Base-by-base conservation (phyloP, 2,888 invertebrate genomes). In the Lycaena phlaeas region DNA sequence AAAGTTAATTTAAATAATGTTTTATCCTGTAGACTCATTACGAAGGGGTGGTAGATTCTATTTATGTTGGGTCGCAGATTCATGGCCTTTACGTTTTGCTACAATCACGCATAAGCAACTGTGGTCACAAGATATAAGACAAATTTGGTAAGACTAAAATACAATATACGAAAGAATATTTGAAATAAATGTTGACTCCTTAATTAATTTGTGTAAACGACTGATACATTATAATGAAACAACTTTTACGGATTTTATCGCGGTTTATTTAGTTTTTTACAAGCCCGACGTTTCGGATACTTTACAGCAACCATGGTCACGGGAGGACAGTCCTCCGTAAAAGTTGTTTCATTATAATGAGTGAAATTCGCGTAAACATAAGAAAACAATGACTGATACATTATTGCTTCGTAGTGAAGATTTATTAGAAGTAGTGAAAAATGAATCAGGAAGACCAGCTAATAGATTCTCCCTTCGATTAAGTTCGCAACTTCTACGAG, bases 1-100 rank as follows among this genome's bases (percentile, higher is more conserved):
- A n/a, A n/a, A 14, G 11, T 6, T 11, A 15, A 7, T 17, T 4
- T 5, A 9, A 12, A 9, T 27, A 22, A 12, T 82, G 82, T 82
- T 82, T 72, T 82, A 72, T 54, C 77, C 76, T 0, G 68, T 57
- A 2, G 68, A 73, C 27, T 73, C 73, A 1, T 56, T 82, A 31
- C 73, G 63, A 51, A 62, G 64, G 46, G 82, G 82, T 7, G 82
- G 82, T 14, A 67, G 68, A 49, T 82, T 82, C 61, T 73, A 82
- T 55, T 57, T 78, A 40, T 77, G 77, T 48, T 82, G 82, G 82
- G 66, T 82, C 4, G 82, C 81, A 15, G 82, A 82, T 55, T 77
- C 79, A 11, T 81, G 79, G 79, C 81, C 82, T 2, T 46, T 68
- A 18, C 64, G 72, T 40, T 82, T 82, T 64, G 68, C 71, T 2